Base-by-base conservation (phyloP, 1,140 invertebrate genomes). In the Drosophila novamexicana region DNA sequence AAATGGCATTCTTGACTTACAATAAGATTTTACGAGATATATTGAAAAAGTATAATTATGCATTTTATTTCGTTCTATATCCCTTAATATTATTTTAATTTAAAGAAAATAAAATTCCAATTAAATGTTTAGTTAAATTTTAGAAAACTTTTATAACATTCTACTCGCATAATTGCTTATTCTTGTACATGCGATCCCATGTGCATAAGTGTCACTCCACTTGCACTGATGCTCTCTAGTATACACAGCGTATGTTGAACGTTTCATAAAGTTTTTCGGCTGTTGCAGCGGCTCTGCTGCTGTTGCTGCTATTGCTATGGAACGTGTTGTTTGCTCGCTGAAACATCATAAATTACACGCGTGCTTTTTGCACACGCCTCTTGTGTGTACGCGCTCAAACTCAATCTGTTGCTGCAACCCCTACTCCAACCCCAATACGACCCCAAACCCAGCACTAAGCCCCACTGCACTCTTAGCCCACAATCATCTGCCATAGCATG, bases 311-410 rank as follows among this genome's bases (percentile, higher is more conserved):
- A 18, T 34, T 66, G 47, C 29, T 67, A 54, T 34, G 67, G 65
- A 83, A 83, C 82, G 82, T 86, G 82, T 86, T 86, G 83, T 86
- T 86, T 86, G 86, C 75, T 81, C 83, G 84, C 83, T 86, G 83
- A 86, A 86, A 86, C 83, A 88, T 88, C 83, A 88, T 88, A 88
- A 88, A 88, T 88, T 89, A 88, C 83, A 88, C 77, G 84, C 83
- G 83, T 86, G 82, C 83, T 73, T 77, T 79, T 79, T 82, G 83
- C 82, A 83, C 62, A 79, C 77, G 77, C 82, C 82, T 77, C 82
- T 86, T 86, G 83, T 88, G 82, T 86, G 82, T 86, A 79, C 64
- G 83, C 68, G 71, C 61, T 88, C 83, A 61, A 72, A 73, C 79
- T 88, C 83, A 86, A 86, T 86, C 82, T 81, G 65, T 56, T 53